Base-by-base conservation (phyloP, 2,888 invertebrate species). In the Gisinianus flammeolus region DNA sequence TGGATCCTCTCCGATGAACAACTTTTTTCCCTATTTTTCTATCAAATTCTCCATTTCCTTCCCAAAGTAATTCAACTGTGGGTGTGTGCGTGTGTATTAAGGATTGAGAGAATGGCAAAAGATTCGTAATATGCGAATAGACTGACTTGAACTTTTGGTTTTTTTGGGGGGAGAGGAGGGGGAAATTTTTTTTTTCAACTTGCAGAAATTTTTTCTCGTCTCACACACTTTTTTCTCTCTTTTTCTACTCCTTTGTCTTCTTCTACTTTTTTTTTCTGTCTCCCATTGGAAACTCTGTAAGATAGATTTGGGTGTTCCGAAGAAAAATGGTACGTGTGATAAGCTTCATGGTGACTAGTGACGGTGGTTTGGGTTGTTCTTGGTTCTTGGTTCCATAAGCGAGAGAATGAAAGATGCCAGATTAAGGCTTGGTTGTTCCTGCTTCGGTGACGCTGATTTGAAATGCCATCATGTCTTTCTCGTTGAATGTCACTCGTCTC, bases 361-460 rank as follows among this genome's bases (percentile, higher is more conserved):
- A 44, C 19, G 62, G 62, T 62, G 62, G 35, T 68, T 24, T 64
- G 64, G 64, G 26, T 64, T 64, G 26, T 64, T 64, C 64, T 10
- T 22, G 33, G 30, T 30, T 28, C 26, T 28, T 66, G 66, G n/a
- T 24, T 31, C 33, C 33, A 24, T 68, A 24, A 72, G 67, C n/a
- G 52, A 12, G 52, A 75, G 52, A 67, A 75, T 52, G 67, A 67
- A 44, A 75, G 66, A 75, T 75, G 75, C 28, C 66, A 67, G 66
- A 75, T 54, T 67, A 75, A 44, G 64, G 75, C 62, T 64, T 30
- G 66, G 64, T 70, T 78, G 79, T 80, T 80, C 80, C 79, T 82
- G 80, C 78, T 79, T 72, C 76, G 72, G 56, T 56, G 74, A 79
- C 67, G 79, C 71, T 75, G 64, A 64, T 64, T 75, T 75, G 66